Base-by-base conservation (phyloP, 1,140 invertebrate species). In the Ceratina australensis region DNA sequence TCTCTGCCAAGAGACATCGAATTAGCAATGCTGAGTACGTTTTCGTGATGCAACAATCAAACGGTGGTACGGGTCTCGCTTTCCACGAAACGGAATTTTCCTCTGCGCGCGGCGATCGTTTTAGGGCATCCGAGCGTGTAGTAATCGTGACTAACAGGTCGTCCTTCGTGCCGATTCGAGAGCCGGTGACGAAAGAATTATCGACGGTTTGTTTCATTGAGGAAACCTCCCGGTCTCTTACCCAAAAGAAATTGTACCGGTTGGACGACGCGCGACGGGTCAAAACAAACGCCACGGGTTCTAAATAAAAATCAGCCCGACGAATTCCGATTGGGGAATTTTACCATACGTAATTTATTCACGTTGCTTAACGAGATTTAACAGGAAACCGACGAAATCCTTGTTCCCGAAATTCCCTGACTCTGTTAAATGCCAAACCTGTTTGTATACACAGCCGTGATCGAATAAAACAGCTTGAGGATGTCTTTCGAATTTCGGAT, bases 301-400 rank as follows among this genome's bases (percentile, higher is more conserved):
- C 33, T 3, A 42, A 33, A 42, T 8, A 1, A 10, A 42, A 8
- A 42, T 42, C 5, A 10, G 33, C 33, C 8, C n/a, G n/a, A 22
- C 7, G 50, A 33, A 52, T 72, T 65, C 18, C 8, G 26, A n/a
- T n/a, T 2, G 13, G 22, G n/a, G 33, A 42, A 72, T n/a, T 61
- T 72, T 72, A 26, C 22, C 22, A 28, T 18, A 22, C n/a, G 8
- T 72, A 72, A 72, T 72, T 50, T 72, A 72, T 61, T 26, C 71
- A 42, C 22, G 22, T 72, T 72, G 26, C 59, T 15, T 28, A 54
- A 72, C 7, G 0, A 72, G 24, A 7, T 64, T 33, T 13, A 22
- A 8, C n/a, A 64, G 47, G 50, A 72, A 42, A 13, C 15, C 18
- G 1, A 16, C 33, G 26, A 69, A 69, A 33, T 57, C 20, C 28